Evolutionary conservation across 2,113 vertebrate species (phyloP), one percentile per base, ranked within the genome.

Genomic region (Chaetura pelagica): DNA sequence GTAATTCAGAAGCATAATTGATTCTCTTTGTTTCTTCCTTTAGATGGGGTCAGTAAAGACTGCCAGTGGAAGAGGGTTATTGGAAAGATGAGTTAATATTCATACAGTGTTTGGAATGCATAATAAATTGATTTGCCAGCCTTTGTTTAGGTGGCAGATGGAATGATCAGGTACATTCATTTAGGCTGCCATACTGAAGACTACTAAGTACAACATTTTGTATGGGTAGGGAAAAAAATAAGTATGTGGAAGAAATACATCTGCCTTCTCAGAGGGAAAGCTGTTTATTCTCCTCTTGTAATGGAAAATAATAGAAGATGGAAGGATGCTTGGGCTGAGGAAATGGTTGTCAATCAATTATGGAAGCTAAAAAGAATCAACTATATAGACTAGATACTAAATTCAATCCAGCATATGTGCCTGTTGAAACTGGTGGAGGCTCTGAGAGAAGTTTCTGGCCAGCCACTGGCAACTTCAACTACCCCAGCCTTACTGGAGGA

Each of bases 31-130:
- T 62, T 69, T 92, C 35, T 29, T 75, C 30, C 8, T 89, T 93
- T 38, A 12, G 4, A 91, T 82, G 22, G 38, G 22, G 19, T 10
- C 9, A 55, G 32, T 81, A 81, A 38, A 27, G 32, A 55, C 44
- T 86, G 29, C 26, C 21, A 34, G 40, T 51, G 51, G 44, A 57
- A 90, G 44, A 51, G 44, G 40, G 21, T 59, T 88, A 46, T 82
- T 87, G 79, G 87, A 77, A 81, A 63, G 17, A 73, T 89, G 76
- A 73, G 24, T 83, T 93, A 91, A 79, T 87, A 83, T 73, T 62
- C 35, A 67, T 59, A 73, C 54, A 91, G 22, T 77, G 7, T 87
- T 90, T 90, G 71, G 26, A 59, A 77, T 66, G 32, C 35, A 46
- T 58, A 62, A 72, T 48, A 52, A 57, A 40, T 76, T 51, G 24